A percentile compares a stretch with the other conserved stretches of the same genome.
Evolutionary conservation across 64 coral and sea anemone species (phyloP).

Genomic region (Exaiptasia diaphana): DNA sequence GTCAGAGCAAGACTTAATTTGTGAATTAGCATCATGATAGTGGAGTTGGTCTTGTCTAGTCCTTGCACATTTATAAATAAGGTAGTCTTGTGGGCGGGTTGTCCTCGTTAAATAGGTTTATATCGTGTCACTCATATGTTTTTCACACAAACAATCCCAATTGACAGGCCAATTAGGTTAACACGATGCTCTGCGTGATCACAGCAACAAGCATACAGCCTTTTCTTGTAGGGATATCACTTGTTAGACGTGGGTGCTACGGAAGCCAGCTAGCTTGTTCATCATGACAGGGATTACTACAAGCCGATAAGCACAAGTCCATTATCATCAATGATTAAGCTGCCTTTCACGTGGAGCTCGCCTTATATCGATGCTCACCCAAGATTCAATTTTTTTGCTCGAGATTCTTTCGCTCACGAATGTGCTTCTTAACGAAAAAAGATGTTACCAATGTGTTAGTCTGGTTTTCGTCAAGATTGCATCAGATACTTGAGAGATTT

Average conservation of each 20-base stretch:
- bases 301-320: conserved; percentile 83
- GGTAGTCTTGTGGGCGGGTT: conserved; percentile 88
- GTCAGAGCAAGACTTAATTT: conserved; percentile 61
- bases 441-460: background rate
- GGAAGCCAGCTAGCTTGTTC: conserved; percentile 50
- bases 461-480: background rate
- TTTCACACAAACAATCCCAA: conserved; percentile 69
- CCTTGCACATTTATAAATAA: conserved; percentile 23
- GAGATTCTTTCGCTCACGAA: background rate
- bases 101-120: conserved; percentile 73
- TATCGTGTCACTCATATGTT: conserved; percentile 83
- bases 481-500: too few relatives aligned
- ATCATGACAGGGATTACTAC: conserved; percentile 68
- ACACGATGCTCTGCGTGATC: conserved; percentile 56
- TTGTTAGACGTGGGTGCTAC: background rate
- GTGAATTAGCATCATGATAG: conserved; percentile 71
- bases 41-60: background rate
- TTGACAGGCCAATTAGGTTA: conserved; percentile 77
- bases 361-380: conserved; percentile 1
- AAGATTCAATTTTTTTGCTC: background rate
- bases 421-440: background rate
- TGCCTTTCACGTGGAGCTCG: conserved; percentile 41
- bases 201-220: conserved; percentile 13
- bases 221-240: background rate
- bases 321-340: conserved; percentile 5